phyloP scores from a whole-genome alignment of 2,888 invertebrate species.

The Nymphalis c-album region DNA sequence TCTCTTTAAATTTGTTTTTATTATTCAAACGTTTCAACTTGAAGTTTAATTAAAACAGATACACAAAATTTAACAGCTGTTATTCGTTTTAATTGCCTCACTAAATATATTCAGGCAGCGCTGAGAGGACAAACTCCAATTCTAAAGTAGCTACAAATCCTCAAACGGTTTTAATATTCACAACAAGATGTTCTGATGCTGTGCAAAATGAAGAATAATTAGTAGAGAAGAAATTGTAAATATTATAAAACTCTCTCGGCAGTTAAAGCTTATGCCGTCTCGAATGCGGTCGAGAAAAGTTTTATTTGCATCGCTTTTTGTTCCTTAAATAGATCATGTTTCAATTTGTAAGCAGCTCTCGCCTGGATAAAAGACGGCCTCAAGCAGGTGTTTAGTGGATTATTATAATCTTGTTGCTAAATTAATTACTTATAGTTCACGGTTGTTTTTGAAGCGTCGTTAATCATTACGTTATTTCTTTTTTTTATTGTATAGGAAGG shows the following conservation, averaged over 20 bases:
- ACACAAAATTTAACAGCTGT: constrained; percentile 3
- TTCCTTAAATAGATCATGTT: not conserved
- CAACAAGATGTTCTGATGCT: constrained; percentile 14
- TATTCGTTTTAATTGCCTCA: constrained; percentile 22
- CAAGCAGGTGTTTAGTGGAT: not conserved
- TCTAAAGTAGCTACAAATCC: constrained; percentile 12
- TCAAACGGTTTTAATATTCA: constrained; percentile 20
- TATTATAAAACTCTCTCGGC: constrained; percentile 23
- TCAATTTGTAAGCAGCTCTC: not conserved
- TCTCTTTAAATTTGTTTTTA: not conserved
- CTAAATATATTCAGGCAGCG: constrained; percentile 7
- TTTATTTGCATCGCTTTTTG: constrained; percentile 8
- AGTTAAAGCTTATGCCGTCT: constrained; percentile 7
- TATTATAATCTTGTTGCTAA: too few relatives aligned
- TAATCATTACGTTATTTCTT: too few relatives aligned
- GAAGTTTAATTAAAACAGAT: not conserved
- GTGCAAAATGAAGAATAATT: constrained; percentile 1
- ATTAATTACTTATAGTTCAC: too few relatives aligned
- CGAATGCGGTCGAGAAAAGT: not conserved
- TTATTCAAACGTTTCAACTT: not conserved
- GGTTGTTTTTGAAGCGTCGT: too few relatives aligned
- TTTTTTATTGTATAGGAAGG: too few relatives aligned
- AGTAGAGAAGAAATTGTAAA: constrained; percentile 17
- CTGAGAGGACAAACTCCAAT: constrained; percentile 1
- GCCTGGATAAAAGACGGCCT: not conserved